Conservation (phyloP, 2,797 vertebrate species). For the Neopelma chrysocephalum region DNA sequence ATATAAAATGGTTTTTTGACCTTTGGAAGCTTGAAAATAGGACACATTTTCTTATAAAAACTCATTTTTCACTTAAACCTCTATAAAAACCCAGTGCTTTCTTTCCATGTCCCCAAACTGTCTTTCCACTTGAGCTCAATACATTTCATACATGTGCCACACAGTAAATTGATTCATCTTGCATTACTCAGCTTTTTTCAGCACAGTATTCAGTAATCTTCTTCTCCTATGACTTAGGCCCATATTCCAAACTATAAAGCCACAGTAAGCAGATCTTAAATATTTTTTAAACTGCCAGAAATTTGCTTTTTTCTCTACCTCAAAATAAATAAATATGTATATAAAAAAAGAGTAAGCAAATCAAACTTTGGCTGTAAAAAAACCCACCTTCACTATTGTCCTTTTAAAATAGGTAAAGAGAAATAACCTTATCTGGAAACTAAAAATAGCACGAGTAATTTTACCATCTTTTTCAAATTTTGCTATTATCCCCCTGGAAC, state of each 20-base stretch:
- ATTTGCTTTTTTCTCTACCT: background rate
- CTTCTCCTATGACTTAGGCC: background rate
- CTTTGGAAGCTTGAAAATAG: background rate
- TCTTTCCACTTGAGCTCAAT: background rate
- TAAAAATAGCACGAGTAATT: constrained; percentile 4
- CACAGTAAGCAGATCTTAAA: background rate
- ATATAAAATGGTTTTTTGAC: background rate
- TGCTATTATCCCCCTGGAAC: constrained; percentile 49
- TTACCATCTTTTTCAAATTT: constrained; percentile 43
- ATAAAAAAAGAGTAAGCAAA: background rate
- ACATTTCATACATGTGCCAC: background rate
- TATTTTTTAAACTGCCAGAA: background rate
- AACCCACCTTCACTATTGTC: background rate
- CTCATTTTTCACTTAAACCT: background rate
- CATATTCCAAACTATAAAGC: background rate
- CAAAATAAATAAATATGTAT: background rate
- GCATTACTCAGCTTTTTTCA: background rate
- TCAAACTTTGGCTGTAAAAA: background rate
- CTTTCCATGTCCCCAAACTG: background rate
- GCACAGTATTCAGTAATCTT: background rate
- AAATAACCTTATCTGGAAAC: constrained; percentile 4
- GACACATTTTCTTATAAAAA: background rate
- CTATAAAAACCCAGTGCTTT: background rate
- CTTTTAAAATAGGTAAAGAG: constrained; percentile 51
- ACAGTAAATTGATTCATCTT: background rate